A percentile compares a stretch with the other conserved stretches of the same genome.
Conservation (phyloP, 1,140 invertebrate genomes). For the Drosophila bipectinata region DNA sequence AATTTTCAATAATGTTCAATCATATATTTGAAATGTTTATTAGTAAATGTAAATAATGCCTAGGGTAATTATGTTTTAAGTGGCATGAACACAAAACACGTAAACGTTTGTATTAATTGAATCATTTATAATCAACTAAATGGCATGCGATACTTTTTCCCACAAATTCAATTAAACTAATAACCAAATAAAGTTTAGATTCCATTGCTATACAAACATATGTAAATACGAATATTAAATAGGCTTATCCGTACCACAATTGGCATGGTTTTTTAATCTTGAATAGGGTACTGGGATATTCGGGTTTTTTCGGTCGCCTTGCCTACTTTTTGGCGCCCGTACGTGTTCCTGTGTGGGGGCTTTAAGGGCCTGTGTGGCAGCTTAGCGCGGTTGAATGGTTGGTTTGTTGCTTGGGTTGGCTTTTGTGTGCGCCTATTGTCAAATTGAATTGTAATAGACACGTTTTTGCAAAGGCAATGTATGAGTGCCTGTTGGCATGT, state of each 20-base stretch:
- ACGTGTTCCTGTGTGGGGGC: conserved; percentile 15
- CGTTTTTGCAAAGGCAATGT: conserved; percentile 63
- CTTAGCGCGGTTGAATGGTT: conserved; percentile 66
- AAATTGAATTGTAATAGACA: conserved; percentile 82
- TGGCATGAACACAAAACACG: background rate
- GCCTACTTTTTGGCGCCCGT: conserved; percentile 24
- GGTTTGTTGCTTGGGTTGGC: conserved; percentile 63
- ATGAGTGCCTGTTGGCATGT: conserved; percentile 11
- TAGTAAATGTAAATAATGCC: background rate
- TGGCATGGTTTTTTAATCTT: background rate
- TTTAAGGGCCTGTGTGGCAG: conserved; percentile 28
- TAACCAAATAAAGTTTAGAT: background rate
- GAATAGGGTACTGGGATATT: conserved; percentile 5
- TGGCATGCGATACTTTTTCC: background rate
- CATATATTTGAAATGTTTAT: background rate
- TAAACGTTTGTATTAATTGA: background rate
- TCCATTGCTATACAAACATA: background rate
- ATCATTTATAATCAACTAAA: background rate
- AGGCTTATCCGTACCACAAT: background rate
- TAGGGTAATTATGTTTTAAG: background rate
- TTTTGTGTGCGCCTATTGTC: conserved; percentile 81
- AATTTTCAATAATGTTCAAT: too few relatives aligned
- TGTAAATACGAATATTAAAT: background rate
- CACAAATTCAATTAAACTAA: conserved; percentile 1
- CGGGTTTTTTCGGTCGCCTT: conserved; percentile 35